These are phyloP conservation scores for Eumacrocentrus americanus DNA, from an alignment of 2,888 invertebrate genomes.

Conservation along the genomic window DNA sequence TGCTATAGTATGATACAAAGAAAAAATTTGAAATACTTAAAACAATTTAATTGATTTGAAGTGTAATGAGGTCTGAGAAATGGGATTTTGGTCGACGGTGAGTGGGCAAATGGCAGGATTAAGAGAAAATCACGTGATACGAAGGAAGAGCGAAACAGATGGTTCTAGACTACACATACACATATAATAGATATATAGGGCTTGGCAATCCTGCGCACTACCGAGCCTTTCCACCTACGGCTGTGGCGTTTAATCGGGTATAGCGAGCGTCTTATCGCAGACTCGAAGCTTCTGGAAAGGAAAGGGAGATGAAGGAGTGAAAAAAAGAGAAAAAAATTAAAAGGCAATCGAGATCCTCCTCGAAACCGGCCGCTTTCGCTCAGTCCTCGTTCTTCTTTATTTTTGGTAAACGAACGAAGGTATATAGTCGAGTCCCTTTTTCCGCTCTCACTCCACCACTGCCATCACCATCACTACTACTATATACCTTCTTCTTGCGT, in stretches of 20 bases:
- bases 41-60: too few species aligned
- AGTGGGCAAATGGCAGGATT: not conserved
- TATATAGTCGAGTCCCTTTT: conserved; percentile 8
- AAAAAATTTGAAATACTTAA: too few species aligned
- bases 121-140: not conserved
- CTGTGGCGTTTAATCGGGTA: not conserved
- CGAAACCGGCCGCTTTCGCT: not conserved
- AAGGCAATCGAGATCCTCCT: conserved; percentile 30
- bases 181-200: too few species aligned
- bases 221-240: not conserved
- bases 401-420: conserved; percentile 16
- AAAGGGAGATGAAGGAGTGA: conserved; percentile 24
- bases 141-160: not conserved
- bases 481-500: too few species aligned
- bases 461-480: not conserved
- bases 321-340: conserved; percentile 32
- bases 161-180: too few species aligned
- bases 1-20: too few species aligned
- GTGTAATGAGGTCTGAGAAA: too few species aligned
- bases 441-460: not conserved
- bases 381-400: conserved; percentile 14
- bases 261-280: not conserved
- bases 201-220: too few species aligned
- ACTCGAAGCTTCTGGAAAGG: not conserved
- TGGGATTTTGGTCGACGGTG: too few species aligned